Base-by-base conservation (phyloP, 2,113 vertebrate species). In the Clarias batrachus region DNA sequence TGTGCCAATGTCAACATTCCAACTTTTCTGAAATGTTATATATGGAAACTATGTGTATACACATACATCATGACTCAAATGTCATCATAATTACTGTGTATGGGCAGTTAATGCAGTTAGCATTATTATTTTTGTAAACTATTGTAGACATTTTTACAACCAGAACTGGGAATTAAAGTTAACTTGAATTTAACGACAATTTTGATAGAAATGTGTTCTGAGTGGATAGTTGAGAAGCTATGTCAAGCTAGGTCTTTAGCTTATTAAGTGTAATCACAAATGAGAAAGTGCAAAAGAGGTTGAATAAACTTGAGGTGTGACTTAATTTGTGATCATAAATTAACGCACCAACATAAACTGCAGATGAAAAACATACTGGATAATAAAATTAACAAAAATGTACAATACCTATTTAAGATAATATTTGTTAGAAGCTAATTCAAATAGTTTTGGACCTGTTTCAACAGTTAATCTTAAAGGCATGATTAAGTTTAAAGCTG, bases 1-100 rank as follows among this genome's bases (percentile, higher is more conserved):
- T 52, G 5, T 19, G 33, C 54, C 66, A 84, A 76, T 71, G 27
- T 77, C 54, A 78, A 84, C 76, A 88, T 81, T 87, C 65, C 30
- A 71, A 78, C 52, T 27, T 78, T 80, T 59, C 25, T 41, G 76
- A 62, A 82, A 86, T n/a, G 80, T 62, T 56, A 73, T 52, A 57
- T 56, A 84, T 25, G 3, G n/a, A 68, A 19, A 68, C n/a, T 78
- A 63, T 80, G 25, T 88, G 41, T 23, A 66, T 14, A 80, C 70
- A 79, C 68, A 73, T 25, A 57, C 52, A 59, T 30, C 84, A 63
- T 60, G 33, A 60, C 19, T 33, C 19, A 37, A 62, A 54, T 30
- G 57, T 52, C 41, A 25, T 0, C 2, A 59, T 25, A 30, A n/a
- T 1, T n/a, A 37, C 33, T 37, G 33, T 37, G 3, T 3, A 33